Base-by-base conservation (phyloP, 1,140 invertebrate species). In the Branchinecta lynchi region DNA sequence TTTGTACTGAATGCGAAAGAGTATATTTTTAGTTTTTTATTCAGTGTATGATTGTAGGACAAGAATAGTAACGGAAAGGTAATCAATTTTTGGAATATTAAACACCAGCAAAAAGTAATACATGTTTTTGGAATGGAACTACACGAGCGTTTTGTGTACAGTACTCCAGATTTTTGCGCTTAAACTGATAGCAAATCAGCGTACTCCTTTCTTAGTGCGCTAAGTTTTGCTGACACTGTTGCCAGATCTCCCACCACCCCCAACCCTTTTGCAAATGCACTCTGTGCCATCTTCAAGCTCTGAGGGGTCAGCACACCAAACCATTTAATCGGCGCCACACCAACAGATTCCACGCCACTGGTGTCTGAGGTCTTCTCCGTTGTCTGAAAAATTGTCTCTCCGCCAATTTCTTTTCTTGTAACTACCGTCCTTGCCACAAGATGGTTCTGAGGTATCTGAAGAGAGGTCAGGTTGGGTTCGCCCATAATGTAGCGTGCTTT, bases 231-330 rank as follows among this genome's bases (percentile, higher is more conserved):
- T 74, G 86, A 84, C 66, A 87, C 77, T 78, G 87, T 88, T 8
- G 81, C 83, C 76, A 83, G 80, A 74, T 85, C 81, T 3, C 85
- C 78, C 66, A 82, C 76, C 77, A 82, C 81, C 69, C 83, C 82
- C n/a, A 87, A 72, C 8, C 84, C 80, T 72, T 84, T 83, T 74
- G 83, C 81, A 75, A 87, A 89, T 73, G 83, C 79, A 73, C 80
- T 82, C 76, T 88, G 86, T 1, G 86, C 85, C 71, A 79, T 82
- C 74, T 82, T 82, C 73, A 89, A 79, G 77, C 84, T 85, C 74
- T 86, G 85, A 3, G 87, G 87, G 0, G 87, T 85, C 45, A 89
- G 76, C 69, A 87, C 81, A 10, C 87, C 87, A 79, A 89, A 89
- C 87, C 87, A 88, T 70, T 84, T 84, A 32, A 88, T 76, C 7